A percentile compares a stretch with the other conserved stretches of the same genome.
phyloP scores from a whole-genome alignment of 2,113 vertebrate genomes.

The Carassius gibelio region DNA sequence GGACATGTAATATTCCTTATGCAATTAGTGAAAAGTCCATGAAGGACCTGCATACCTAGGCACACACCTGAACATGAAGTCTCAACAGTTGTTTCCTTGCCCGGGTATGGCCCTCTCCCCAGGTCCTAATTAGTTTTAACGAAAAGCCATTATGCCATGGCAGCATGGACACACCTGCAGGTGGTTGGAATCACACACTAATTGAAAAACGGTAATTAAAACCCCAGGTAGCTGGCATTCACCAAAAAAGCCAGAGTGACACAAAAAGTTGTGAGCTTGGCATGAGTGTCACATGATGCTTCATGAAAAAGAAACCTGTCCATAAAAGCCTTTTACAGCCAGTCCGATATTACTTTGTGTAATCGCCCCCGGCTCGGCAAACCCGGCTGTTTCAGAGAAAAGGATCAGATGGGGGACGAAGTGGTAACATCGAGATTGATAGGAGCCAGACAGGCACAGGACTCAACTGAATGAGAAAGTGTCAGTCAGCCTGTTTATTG shows the following conservation, averaged over 20 bases:
- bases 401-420: constrained; percentile 4
- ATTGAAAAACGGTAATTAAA: constrained; percentile 61
- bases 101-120: constrained; percentile 53
- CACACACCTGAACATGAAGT: constrained; percentile 10
- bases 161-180: constrained; percentile 48
- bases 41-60: not conserved
- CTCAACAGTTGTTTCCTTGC: constrained; percentile 51
- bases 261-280: constrained; percentile 46
- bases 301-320: constrained; percentile 38
- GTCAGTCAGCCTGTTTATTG: constrained; percentile 53
- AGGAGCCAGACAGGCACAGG: constrained; percentile 25
- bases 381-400: constrained; percentile 3
- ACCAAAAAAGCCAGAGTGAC: constrained; percentile 48
- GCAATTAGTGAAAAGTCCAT: constrained; percentile 5
- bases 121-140: constrained; percentile 61
- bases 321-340: constrained; percentile 30
- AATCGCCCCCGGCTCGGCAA: constrained; percentile 31
- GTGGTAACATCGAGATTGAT: constrained; percentile 47
- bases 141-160: constrained; percentile 52
- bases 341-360: constrained; percentile 41
- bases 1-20: not conserved
- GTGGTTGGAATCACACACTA: constrained; percentile 50
- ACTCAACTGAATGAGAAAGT: constrained; percentile 41
- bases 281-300: not conserved
- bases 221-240: constrained; percentile 56